Evolutionary conservation across 2,888 invertebrate species (phyloP).

Genomic region (Papilio protenor): DNA sequence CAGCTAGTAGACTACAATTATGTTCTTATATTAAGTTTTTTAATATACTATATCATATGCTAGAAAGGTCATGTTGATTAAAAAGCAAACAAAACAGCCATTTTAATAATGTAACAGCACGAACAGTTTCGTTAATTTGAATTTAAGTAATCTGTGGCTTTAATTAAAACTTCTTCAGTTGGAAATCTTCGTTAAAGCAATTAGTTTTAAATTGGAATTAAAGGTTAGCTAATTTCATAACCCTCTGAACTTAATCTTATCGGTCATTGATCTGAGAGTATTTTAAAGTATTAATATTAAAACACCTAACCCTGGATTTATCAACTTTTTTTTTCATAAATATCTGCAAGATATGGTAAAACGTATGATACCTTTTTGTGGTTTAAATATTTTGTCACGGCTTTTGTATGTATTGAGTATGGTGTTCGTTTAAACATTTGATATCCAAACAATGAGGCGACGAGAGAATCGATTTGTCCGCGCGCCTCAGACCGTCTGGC

Average conservation of each 20-base stretch:
- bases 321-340: background rate
- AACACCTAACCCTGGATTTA: too few relatives aligned
- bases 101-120: background rate
- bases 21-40: background rate
- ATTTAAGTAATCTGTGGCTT: constrained; percentile 11
- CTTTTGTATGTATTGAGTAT: background rate
- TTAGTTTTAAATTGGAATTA: constrained; percentile 13
- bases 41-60: background rate
- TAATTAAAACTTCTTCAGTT: constrained; percentile 22
- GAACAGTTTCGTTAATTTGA: constrained; percentile 11
- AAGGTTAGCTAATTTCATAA: constrained; percentile 13
- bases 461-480: constrained; percentile 37
- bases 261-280: background rate
- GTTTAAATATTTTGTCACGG: constrained; percentile 1
- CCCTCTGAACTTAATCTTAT: background rate
- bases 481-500: constrained; percentile 39
- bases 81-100: background rate
- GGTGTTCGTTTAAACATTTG: constrained; percentile 5
- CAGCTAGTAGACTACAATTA: too few relatives aligned
- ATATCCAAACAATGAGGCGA: constrained; percentile 21
- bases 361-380: background rate
- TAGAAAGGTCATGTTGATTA: background rate
- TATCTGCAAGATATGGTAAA: background rate
- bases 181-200: constrained; percentile 25
- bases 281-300: background rate